Evolutionary conservation across 2,113 vertebrate species (phyloP), one percentile per base, ranked within the genome.

Genomic region (Baryphthengus martii): DNA sequence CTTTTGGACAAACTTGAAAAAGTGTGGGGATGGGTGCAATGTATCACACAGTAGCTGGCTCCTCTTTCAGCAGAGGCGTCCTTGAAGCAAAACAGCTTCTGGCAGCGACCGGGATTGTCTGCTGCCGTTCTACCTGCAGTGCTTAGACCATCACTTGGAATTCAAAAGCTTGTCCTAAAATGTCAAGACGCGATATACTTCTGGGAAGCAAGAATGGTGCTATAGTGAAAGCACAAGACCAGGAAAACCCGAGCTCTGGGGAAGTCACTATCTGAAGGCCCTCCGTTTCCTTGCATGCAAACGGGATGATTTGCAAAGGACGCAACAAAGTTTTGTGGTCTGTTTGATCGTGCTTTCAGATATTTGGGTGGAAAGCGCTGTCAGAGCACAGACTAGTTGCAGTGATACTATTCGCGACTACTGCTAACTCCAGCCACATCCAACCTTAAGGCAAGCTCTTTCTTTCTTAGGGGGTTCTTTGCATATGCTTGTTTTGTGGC

Each of bases 1-100:
- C 3, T 93, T 89, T 83, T 19, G n/a, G 88, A 67, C 37, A 84
- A 77, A 93, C 92, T 87, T 96, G 94, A 89, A 93, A 65, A 95
- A 85, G 82, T 6, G 1, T 28, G 56, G 95, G 88, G 63, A 49
- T 72, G 56, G 68, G 61, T 90, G 93, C 93, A 87, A 86, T 67
- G 88, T 44, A 19, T n/a, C 5, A 2, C 76, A 61, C 39, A 77
- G 88, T 21, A 56, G 75, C 56, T 56, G 42, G 35, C 59, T 91
- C 68, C 88, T 93, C 74, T 71, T 73, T 49, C 74, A 74, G 66
- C 78, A 70, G 74, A 55, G 52, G 55, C 11, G 1, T 20, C 9
- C 2, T 19, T 76, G 71, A 77, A 91, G 71, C 17, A 3, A 56
- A 91, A 23, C 67, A 67, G 72, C 75, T 88, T 87, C 70, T 77